Evolutionary conservation across 2,888 invertebrate genomes (phyloP).

Genomic region (Cephus pulcher): DNA sequence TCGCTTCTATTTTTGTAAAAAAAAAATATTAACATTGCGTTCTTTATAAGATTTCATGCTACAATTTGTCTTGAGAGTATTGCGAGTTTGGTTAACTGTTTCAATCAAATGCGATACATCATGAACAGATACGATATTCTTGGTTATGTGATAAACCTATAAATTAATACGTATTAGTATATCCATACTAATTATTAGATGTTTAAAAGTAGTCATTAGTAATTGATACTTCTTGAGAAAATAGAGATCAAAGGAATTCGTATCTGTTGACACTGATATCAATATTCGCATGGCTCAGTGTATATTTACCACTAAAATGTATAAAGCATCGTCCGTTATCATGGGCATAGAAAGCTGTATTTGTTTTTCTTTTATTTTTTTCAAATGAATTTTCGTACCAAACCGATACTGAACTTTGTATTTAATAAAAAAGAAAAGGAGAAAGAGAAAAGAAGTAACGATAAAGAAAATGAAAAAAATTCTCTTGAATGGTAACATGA

Average conservation of each 20-base stretch:
- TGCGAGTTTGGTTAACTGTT: background rate
- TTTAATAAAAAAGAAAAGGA: background rate
- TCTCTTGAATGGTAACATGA: background rate
- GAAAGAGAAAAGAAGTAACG: background rate
- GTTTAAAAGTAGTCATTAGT: background rate
- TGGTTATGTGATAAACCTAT: background rate
- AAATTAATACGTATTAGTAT: background rate
- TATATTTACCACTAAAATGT: background rate
- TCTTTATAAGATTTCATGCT: background rate
- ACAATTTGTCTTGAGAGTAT: background rate
- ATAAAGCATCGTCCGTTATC: background rate
- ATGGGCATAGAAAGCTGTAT: background rate
- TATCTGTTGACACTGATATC: background rate
- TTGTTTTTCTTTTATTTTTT: background rate
- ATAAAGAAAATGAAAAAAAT: background rate
- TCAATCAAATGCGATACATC: background rate
- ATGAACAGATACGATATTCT: background rate
- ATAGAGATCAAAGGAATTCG: background rate
- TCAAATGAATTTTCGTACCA: background rate
- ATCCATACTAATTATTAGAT: background rate
- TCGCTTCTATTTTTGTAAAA: background rate
- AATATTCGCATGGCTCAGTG: background rate
- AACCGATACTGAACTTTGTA: background rate
- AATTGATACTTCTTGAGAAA: background rate
- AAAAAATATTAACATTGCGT: background rate